Evolutionary conservation across 2,888 invertebrate species (phyloP).

Genomic region (Mycogona germanica): DNA sequence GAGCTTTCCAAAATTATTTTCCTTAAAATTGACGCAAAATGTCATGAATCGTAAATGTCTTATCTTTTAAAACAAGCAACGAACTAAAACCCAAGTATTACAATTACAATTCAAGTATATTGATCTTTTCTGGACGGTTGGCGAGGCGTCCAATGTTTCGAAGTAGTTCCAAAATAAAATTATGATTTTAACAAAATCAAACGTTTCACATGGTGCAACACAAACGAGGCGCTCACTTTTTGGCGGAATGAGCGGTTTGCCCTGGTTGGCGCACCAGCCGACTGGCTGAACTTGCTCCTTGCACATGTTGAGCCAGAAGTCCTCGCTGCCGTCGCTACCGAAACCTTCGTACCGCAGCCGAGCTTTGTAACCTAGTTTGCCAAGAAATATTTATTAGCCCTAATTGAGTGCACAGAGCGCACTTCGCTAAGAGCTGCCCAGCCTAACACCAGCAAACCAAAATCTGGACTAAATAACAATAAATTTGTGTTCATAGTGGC

Average conservation of each 20-base stretch:
- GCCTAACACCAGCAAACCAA: no score
- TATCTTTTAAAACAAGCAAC: no score
- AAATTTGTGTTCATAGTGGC: no score
- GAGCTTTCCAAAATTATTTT: no score
- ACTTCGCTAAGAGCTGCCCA: no score
- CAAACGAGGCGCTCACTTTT: no score
- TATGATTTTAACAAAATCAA: slow-evolving; percentile 7
- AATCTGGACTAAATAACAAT: no score
- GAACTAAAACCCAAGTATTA: neutral
- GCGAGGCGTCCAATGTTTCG: neutral
- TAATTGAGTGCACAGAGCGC: no score
- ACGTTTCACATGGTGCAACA: slow-evolving; percentile 6
- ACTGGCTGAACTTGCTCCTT: slow-evolving; percentile 92
- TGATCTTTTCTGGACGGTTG: no score
- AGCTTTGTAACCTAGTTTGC: slow-evolving; percentile 42
- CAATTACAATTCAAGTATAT: slow-evolving; percentile 9
- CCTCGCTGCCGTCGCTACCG: slow-evolving; percentile 70
- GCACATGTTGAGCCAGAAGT: slow-evolving; percentile 95
- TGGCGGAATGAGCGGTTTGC: slow-evolving; percentile 90
- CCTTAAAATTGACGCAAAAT: no score
- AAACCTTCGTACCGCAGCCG: slow-evolving; percentile 75
- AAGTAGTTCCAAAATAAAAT: neutral
- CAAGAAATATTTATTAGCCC: neutral
- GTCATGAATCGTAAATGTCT: no score
- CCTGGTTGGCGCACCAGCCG: slow-evolving; percentile 94